Percentiles rank a stretch among this genome's conserved stretches.
Conservation (phyloP, 2,113 vertebrate genomes). For the Lutjanus erythropterus region DNA sequence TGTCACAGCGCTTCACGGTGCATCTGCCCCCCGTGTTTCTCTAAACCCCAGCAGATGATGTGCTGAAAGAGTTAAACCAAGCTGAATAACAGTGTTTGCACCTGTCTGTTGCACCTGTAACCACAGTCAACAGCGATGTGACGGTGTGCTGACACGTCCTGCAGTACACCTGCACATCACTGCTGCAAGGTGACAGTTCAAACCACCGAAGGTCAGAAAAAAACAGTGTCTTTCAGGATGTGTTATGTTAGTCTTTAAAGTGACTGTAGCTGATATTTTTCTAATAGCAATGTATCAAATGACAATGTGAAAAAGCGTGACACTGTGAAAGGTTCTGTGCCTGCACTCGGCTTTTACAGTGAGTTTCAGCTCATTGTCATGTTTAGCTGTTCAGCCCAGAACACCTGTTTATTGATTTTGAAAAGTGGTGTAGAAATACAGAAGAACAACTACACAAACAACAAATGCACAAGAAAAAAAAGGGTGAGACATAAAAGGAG, state of each 20-base stretch:
- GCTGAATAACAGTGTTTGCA: background rate
- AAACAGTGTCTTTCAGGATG: no score
- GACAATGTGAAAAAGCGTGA: background rate
- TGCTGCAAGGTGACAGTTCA: background rate
- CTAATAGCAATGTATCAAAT: background rate
- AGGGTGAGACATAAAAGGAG: no score
- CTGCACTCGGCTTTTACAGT: no score
- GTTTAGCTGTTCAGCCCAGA: no score
- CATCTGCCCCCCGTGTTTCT: background rate
- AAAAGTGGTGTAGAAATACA: no score
- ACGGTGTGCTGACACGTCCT: background rate
- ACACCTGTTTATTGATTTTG: no score
- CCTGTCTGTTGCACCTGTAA: background rate
- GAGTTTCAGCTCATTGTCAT: no score
- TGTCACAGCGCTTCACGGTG: no score
- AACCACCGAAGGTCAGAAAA: background rate
- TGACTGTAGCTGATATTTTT: background rate
- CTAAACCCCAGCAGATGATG: background rate
- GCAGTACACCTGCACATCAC: background rate
- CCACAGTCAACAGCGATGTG: background rate
- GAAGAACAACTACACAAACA: no score
- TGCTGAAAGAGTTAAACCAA: background rate
- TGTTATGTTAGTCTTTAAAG: background rate
- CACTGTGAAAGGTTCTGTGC: no score
- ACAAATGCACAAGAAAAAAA: no score